Base-by-base conservation (phyloP, 2,113 vertebrate species). In the Pavo muticus region DNA sequence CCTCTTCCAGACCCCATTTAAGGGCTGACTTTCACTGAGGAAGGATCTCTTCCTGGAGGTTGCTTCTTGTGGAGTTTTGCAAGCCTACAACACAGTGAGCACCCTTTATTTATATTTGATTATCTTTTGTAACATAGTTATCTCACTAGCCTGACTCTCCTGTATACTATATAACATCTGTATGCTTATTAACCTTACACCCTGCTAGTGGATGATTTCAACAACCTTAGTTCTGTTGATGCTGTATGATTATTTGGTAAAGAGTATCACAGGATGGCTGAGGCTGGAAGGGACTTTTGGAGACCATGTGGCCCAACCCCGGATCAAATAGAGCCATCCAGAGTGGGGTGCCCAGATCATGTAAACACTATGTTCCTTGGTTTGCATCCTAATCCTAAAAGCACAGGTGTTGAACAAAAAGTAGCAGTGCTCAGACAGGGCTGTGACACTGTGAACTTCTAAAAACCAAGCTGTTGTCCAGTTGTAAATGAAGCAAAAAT, bases 401-500 rank as follows among this genome's bases (percentile, higher is more conserved):
- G 17, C 30, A 19, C 19, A 21, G n/a, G 5, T 10, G 56, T 1
- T 0, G 6, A 57, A 45, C 11, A 1, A 0, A 85, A 57, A 87
- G 27, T 50, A 80, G 42, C 4, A 3, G 5, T 19, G n/a, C 29
- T 71, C 42, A 56, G 17, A 24, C 75, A 70, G 48, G 37, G 14
- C 56, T 73, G 14, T 35, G 68, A 64, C 11, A 60, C 40, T 5
- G 24, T 6, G 24, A 73, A 32, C 25, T 91, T 73, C 76, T 64
- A 74, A n/a, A 75, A 29, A 24, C 9, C 0, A 0, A 44, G 10
- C 4, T 1, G 1, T 42, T 42, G 11, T 19, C 45, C 25, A 50
- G 35, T 5, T 35, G 45, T 67, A 56, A 74, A 69, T 7, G 5
- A 12, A 81, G 21, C 7, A 88, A 90, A 95, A 69, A 29, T 56